Evolutionary conservation across 2,888 invertebrate genomes (phyloP), one percentile per base, ranked within the genome.

Genomic region (Hirtodrosophila confusa): DNA sequence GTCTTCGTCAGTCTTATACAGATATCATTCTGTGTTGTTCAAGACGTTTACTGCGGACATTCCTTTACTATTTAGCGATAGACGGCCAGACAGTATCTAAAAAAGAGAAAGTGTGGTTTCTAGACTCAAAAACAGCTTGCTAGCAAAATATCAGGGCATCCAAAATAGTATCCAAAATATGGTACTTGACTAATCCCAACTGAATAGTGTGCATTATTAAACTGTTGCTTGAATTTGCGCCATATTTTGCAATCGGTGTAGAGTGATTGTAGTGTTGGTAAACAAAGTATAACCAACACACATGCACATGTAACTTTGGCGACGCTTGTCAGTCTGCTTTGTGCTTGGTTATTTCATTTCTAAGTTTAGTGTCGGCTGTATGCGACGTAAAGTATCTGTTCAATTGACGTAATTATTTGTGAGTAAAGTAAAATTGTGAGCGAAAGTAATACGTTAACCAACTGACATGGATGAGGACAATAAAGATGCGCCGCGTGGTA

Each of bases 321-420:
- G 76, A 75, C 58, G 57, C 11, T 17, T 6, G 7, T 7, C 31
- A 5, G 5, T 27, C 7, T 31, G 29, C 10, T 11, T 17, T 35
- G 29, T 47, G 40, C 60, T 45, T 49, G 45, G 36, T 74, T 70
- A 75, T 70, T 75, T 74, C 70, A 65, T 69, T 54, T 64, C 70
- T 61, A 65, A 65, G 50, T 64, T 70, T 75, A 62, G 71, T 54
- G 54, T 75, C 54, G 43, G 9, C 27, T 4, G 36, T 7, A 12
- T 43, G 10, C 3, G 0, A 23, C 23, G 31, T 9, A 3, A 1
- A 4, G 9, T 45, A 43, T 11, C 29, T 39, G 33, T 6, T 41
- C 39, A 33, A 35, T 44, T 12, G 4, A 0, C 3, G 31, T 12
- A 12, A 1, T 10, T 41, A 12, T n/a, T 17, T 53, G 17, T 57